Evolutionary conservation across 2,888 invertebrate species (phyloP).

Genomic region (Capitulum mitella): DNA sequence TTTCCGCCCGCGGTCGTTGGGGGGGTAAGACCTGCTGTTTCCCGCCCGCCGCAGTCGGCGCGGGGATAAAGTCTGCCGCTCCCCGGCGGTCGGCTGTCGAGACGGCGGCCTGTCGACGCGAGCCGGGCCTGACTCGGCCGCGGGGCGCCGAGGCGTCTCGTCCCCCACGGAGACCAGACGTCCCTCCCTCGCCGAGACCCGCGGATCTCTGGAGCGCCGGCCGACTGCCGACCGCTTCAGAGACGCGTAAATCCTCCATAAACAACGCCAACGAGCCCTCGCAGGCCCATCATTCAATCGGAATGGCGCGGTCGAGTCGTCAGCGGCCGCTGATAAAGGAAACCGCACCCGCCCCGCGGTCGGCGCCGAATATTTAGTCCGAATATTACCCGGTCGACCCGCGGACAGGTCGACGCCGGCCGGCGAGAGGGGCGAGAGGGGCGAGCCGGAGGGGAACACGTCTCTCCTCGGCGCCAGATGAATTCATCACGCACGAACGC

Average conservation of each 20-base stretch:
- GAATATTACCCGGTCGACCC: not conserved
- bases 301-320: not conserved
- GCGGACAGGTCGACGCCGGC: not conserved
- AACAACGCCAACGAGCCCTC: slow-evolving; percentile 11
- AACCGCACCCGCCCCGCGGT: not conserved
- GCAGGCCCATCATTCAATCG: slow-evolving; percentile 18
- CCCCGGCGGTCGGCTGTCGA: too few relatives aligned
- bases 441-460: not conserved
- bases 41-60: too few relatives aligned
- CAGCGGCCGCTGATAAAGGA: slow-evolving; percentile 13
- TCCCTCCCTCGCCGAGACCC: too few relatives aligned
- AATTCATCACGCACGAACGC: not conserved
- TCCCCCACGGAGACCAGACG: too few relatives aligned
- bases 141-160: too few relatives aligned
- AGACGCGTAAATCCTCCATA: not conserved
- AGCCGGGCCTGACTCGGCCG: too few relatives aligned
- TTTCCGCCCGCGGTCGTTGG: too few relatives aligned
- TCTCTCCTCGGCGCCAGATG: not conserved
- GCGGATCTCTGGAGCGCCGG: too few relatives aligned
- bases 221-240: not conserved
- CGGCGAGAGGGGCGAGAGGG: not conserved
- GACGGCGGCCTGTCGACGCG: too few relatives aligned
- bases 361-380: not conserved
- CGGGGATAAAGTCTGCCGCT: too few relatives aligned
- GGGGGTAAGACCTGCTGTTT: too few relatives aligned